Evolutionary conservation across 2,113 vertebrate genomes (phyloP), one percentile per base, ranked within the genome.

Genomic region (Onychostoma macrolepis): DNA sequence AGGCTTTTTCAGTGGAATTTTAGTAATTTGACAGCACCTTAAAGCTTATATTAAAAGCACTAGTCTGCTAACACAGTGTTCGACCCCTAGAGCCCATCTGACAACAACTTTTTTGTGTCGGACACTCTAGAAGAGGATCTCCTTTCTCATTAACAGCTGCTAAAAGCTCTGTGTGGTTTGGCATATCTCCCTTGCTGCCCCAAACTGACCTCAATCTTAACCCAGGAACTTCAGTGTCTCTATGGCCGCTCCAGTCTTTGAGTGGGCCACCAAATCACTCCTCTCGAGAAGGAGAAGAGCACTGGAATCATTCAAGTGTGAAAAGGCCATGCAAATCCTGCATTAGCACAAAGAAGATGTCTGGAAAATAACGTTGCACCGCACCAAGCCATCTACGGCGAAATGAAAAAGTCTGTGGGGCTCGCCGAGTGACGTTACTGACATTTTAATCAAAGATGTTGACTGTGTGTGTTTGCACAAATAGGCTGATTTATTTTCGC

Each of bases 201-300:
- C 38, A 58, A 82, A 85, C 83, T 85, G 83, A 89, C 83, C 86
- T 28, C 77, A 78, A 82, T 87, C 85, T 72, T 81, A 89, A 82
- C 36, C 77, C 33, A 28, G 56, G 81, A 78, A 50, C 21, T n/a
- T 26, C 38, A 75, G 72, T 71, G 45, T 82, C 85, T 19, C 58
- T 82, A 5, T 82, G 78, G n/a, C 67, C 12, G 17, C 72, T 58
- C 71, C 61, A 71, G 80, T 56, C 50, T 89, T 80, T 78, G 43
- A 80, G 50, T 65, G 75, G 80, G 38, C 50, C 71, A 76, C 78
- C 48, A 82, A 87, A 89, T 85, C 83, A 30, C 48, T 78, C 78
- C 75, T 26, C 48, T 87, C 17, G n/a, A 53, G 21, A 36, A 85
- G 38, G 61, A n/a, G 17, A 79, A 81, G 38, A 85, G 77, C 63